These are phyloP conservation scores for Heterodera filipjevi DNA, from an alignment of 2,888 invertebrate genomes.

Conservation along the genomic window DNA sequence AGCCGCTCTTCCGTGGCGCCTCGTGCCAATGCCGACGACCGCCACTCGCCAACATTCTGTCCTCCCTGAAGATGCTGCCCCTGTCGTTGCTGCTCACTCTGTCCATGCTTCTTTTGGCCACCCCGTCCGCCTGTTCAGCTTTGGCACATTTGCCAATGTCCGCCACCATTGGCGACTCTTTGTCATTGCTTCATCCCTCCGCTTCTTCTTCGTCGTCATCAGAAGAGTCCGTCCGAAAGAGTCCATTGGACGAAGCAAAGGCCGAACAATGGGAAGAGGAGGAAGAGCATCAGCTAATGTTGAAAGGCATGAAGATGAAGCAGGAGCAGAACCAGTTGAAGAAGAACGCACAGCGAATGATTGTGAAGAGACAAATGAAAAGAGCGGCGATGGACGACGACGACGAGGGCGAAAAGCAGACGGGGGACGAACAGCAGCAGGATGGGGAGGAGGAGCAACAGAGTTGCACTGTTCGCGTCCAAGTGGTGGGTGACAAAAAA, in stretches of 20 bases:
- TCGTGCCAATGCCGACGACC: neutral
- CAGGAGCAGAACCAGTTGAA: neutral
- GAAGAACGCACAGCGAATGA: neutral
- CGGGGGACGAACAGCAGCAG: neutral
- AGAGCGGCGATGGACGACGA: neutral
- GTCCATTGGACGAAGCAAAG: neutral
- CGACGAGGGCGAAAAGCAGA: neutral
- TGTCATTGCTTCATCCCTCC: neutral
- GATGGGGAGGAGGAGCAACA: neutral
- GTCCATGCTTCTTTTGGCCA: neutral
- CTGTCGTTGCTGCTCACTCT: neutral
- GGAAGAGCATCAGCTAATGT: too few species aligned
- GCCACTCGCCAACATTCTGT: neutral
- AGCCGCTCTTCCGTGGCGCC: neutral
- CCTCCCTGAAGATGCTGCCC: neutral
- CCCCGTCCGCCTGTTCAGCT: neutral
- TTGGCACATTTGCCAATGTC: neutral
- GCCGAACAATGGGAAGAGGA: neutral
- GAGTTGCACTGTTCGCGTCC: constrained; percentile 1
- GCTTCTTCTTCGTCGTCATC: neutral
- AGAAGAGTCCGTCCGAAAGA: neutral
- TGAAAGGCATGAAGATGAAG: neutral
- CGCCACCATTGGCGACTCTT: neutral
- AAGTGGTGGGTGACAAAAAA: neutral
- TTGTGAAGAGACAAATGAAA: constrained; percentile 2